Percentiles rank a stretch among this genome's conserved stretches.
Evolutionary conservation across 2,113 vertebrate species (phyloP).

Genomic region (Prionailurus bengalensis): DNA sequence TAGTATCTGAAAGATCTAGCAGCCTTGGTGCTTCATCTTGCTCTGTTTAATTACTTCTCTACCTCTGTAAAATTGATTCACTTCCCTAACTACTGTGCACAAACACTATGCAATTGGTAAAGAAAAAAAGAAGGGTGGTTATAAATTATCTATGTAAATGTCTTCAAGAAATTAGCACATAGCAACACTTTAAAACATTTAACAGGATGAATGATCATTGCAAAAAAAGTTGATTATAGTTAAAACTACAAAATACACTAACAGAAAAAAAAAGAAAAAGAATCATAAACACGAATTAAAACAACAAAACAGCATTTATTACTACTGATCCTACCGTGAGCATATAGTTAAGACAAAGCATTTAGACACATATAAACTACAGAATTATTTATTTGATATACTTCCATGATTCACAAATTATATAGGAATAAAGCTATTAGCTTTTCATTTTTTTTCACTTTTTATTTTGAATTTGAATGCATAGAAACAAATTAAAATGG

Average conservation of each 20-base stretch:
- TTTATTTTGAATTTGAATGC: neutral
- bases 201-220: neutral
- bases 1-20: neutral
- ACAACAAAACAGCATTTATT: neutral
- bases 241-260: neutral
- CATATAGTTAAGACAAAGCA: neutral
- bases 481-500: neutral
- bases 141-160: neutral
- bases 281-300: neutral
- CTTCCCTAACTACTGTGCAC: neutral
- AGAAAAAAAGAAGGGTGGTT: neutral
- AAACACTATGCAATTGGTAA: neutral
- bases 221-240: neutral
- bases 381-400: neutral
- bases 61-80: neutral
- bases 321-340: neutral
- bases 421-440: neutral
- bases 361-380: neutral
- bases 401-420: neutral
- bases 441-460: neutral
- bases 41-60: neutral
- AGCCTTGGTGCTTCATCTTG: neutral
- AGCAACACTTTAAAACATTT: neutral
- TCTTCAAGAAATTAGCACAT: neutral
- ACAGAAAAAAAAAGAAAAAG: neutral